Conservation (phyloP, 2,113 vertebrate species). For the Hippocampus zosterae region DNA sequence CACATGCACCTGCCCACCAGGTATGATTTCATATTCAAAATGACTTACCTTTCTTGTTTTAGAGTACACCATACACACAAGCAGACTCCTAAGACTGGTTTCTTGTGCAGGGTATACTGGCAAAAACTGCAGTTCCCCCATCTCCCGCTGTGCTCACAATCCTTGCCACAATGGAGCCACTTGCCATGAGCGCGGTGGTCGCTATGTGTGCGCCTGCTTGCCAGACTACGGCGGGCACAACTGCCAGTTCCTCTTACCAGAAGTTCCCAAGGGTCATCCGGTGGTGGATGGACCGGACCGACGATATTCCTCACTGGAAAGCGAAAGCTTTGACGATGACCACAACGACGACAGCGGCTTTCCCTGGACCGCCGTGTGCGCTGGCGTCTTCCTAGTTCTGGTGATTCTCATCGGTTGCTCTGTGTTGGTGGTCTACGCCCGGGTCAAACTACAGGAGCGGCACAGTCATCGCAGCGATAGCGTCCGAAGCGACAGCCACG, state of each 20-base stretch:
- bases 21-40: constrained; percentile 24
- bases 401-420: constrained; percentile 87
- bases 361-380: constrained; percentile 90
- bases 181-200: constrained; percentile 85
- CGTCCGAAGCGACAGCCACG: constrained; percentile 77
- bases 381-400: constrained; percentile 87
- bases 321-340: constrained; percentile 30
- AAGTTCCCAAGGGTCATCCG: constrained; percentile 68
- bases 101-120: constrained; percentile 79
- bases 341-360: constrained; percentile 74
- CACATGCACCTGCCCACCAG: constrained; percentile 87
- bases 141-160: constrained; percentile 85
- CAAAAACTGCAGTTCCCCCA: constrained; percentile 86
- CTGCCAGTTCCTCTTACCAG: constrained; percentile 92
- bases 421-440: constrained; percentile 80
- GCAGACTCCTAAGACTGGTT: background rate
- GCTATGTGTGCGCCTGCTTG: constrained; percentile 89
- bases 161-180: constrained; percentile 97
- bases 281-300: constrained; percentile 78
- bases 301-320: constrained; percentile 73
- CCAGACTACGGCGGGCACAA: constrained; percentile 88
- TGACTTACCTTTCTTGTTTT: background rate
- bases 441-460: constrained; percentile 83
- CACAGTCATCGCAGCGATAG: constrained; percentile 73
- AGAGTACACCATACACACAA: background rate